phyloP scores from a whole-genome alignment of 1,140 invertebrate genomes.

The Drosophila repletoides region DNA sequence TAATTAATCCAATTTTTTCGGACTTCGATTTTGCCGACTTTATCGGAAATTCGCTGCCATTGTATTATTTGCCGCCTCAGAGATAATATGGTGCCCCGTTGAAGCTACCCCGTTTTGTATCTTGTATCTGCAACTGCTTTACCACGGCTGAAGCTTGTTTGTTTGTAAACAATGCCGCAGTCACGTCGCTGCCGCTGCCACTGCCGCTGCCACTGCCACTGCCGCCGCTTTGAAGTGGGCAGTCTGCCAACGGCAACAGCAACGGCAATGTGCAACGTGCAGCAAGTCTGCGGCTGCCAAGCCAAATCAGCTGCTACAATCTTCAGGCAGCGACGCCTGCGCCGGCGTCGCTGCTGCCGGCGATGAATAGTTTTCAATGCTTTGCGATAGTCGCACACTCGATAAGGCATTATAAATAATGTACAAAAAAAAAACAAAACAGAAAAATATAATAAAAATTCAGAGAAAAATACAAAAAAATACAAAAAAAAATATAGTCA shows the following conservation, averaged over 20 bases:
- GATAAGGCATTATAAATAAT: slow-evolving; percentile 61
- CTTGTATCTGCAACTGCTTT: slow-evolving; percentile 9
- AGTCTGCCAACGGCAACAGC: slow-evolving; percentile 42
- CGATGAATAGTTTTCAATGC: slow-evolving; percentile 32
- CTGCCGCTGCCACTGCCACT: slow-evolving; percentile 7
- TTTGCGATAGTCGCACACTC: slow-evolving; percentile 2
- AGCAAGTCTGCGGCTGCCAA: slow-evolving; percentile 13
- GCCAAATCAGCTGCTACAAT: slow-evolving; percentile 66
- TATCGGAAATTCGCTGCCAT: background rate
- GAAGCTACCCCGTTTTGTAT: background rate
- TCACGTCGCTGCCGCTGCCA: slow-evolving; percentile 40
- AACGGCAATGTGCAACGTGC: slow-evolving; percentile 24
- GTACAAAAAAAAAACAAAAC: slow-evolving; percentile 15
- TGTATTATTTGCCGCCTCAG: slow-evolving; percentile 14
- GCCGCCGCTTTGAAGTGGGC: slow-evolving; percentile 60
- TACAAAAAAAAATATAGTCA: background rate
- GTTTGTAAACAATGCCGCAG: slow-evolving; percentile 72
- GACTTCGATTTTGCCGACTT: slow-evolving; percentile 2
- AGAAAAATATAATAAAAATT: background rate
- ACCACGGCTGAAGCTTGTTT: slow-evolving; percentile 44
- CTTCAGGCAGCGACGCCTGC: slow-evolving; percentile 7
- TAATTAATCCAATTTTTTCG: background rate
- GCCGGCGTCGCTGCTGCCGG: slow-evolving; percentile 3
- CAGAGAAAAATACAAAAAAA: background rate
- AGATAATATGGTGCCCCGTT: background rate